phyloP scores from a whole-genome alignment of 2,113 vertebrate genomes.

The Mastomys coucha region DNA sequence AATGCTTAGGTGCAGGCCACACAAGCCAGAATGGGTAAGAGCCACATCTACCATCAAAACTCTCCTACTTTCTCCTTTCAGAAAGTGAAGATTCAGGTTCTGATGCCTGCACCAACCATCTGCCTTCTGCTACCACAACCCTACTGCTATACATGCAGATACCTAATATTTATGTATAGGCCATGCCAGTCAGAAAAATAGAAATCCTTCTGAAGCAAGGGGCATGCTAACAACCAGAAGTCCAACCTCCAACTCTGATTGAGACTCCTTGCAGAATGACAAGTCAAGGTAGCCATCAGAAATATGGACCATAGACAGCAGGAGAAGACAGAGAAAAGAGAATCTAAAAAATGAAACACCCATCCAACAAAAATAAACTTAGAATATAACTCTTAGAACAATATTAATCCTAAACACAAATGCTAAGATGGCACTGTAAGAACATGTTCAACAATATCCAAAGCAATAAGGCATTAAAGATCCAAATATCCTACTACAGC shows the following conservation, averaged over 20 bases:
- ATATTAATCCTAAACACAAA: too few species aligned
- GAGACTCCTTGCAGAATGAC: background rate
- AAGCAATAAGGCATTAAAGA: too few species aligned
- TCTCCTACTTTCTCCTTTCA: background rate
- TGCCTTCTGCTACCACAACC: background rate
- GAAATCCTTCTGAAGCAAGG: background rate
- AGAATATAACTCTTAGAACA: too few species aligned
- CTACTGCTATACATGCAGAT: background rate
- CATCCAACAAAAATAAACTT: too few species aligned
- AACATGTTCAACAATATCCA: too few species aligned
- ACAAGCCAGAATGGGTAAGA: background rate
- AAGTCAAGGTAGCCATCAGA: background rate
- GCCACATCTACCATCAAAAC: background rate
- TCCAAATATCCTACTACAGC: too few species aligned
- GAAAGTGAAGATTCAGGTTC: background rate
- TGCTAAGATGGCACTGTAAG: too few species aligned
- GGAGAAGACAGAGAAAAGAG: background rate
- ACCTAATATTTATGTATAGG: background rate
- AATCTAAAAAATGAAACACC: too few species aligned
- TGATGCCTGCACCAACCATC: background rate
- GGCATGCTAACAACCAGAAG: background rate
- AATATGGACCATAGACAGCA: background rate
- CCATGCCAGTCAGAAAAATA: background rate
- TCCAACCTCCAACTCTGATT: background rate
- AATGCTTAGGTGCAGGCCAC: background rate